Evolutionary conservation across 2,888 invertebrate species (phyloP).

Genomic region (Maniola hyperantus): DNA sequence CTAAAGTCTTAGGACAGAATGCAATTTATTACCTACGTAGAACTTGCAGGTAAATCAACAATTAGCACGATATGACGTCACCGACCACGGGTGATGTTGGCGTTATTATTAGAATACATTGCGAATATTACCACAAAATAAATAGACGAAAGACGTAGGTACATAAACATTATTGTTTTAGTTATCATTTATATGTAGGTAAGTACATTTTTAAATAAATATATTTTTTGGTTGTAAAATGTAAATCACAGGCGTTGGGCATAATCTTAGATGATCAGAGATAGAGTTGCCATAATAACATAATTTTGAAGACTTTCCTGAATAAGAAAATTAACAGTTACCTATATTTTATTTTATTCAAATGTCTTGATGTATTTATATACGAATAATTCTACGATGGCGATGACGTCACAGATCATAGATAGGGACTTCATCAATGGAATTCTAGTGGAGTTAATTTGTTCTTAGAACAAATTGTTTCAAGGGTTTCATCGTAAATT

Average conservation of each 20-base stretch:
- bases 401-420: too few species aligned
- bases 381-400: too few species aligned
- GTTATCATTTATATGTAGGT: too few species aligned
- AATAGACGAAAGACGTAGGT: neutral
- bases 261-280: too few species aligned
- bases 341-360: neutral
- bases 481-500: neutral
- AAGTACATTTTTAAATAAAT: neutral
- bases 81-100: slow-evolving; percentile 47
- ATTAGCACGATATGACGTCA: slow-evolving; percentile 52
- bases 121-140: neutral
- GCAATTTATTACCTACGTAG: slow-evolving; percentile 31
- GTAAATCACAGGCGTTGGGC: too few species aligned
- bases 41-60: slow-evolving; percentile 55
- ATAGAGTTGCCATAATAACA: neutral
- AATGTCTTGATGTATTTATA: neutral
- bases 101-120: slow-evolving; percentile 45
- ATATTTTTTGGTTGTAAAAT: too few species aligned
- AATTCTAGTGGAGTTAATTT: neutral
- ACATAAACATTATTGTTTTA: neutral
- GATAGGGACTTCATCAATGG: neutral
- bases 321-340: neutral
- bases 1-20: neutral
- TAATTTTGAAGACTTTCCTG: slow-evolving; percentile 6
- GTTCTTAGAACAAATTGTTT: slow-evolving; percentile 1